phyloP scores from a whole-genome alignment of 2,113 vertebrate species.

The Stictonetta naevosa region DNA sequence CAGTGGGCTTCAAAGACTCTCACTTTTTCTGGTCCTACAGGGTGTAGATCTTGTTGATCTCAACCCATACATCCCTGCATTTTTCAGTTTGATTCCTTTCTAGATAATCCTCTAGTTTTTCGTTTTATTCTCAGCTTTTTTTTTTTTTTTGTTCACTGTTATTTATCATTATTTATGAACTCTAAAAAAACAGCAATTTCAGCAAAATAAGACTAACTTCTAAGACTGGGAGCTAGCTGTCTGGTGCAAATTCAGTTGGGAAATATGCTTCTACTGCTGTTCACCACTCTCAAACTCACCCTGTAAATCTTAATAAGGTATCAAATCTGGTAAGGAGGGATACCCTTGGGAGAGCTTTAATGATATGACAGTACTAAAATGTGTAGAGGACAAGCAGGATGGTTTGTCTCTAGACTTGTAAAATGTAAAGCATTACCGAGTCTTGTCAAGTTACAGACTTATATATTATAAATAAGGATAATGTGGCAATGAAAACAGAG shows the following conservation, averaged over 20 bases:
- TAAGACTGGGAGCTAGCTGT: background rate
- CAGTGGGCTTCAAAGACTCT: background rate
- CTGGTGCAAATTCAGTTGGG: constrained; percentile 23
- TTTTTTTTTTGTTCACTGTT: constrained; percentile 4
- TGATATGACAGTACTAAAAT: constrained; percentile 37
- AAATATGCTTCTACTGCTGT: constrained; percentile 3
- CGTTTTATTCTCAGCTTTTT: constrained; percentile 20
- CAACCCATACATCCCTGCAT: background rate
- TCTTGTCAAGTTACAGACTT: constrained; percentile 31
- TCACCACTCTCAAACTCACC: constrained; percentile 16
- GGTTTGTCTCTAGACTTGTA: constrained; percentile 41
- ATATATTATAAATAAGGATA: constrained; percentile 28
- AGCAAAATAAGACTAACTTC: constrained; percentile 40
- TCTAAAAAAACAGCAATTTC: constrained; percentile 14
- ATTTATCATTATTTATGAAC: constrained; percentile 50
- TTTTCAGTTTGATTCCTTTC: background rate
- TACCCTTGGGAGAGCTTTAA: constrained; percentile 47
- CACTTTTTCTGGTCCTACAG: background rate
- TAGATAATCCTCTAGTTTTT: background rate
- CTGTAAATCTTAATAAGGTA: constrained; percentile 56
- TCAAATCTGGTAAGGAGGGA: constrained; percentile 10
- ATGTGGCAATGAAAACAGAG: constrained; percentile 28
- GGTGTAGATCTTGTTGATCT: background rate
- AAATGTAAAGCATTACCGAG: background rate
- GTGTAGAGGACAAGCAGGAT: constrained; percentile 31